These are phyloP conservation scores for Heteromormyrus szaboi DNA, from an alignment of 2,797 vertebrate genomes.

Conservation along the genomic window DNA sequence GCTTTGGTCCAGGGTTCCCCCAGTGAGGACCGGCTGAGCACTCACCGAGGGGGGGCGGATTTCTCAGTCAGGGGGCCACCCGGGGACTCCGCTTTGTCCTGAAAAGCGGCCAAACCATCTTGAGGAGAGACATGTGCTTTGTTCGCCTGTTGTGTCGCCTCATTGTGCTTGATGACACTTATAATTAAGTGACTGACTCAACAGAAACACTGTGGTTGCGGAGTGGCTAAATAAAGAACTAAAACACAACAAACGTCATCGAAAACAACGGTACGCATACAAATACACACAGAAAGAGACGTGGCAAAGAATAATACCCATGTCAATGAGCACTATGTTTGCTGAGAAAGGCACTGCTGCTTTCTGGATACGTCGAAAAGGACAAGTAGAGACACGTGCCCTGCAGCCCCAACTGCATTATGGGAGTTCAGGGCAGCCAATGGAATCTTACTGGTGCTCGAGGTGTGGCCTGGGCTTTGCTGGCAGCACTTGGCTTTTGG, in stretches of 20 bases:
- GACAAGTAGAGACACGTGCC: neutral
- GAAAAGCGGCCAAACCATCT: slow-evolving; percentile 16
- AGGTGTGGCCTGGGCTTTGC: slow-evolving; percentile 42
- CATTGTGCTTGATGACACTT: neutral
- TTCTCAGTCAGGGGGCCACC: slow-evolving; percentile 45
- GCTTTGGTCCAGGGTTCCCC: neutral
- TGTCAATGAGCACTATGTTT: neutral
- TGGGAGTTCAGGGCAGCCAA: neutral
- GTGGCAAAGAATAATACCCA: neutral
- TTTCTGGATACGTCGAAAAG: neutral
- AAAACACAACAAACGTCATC: neutral
- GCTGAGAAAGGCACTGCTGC: neutral
- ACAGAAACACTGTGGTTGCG: neutral
- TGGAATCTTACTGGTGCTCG: neutral
- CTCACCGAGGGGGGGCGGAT: slow-evolving; percentile 56
- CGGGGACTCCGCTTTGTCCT: slow-evolving; percentile 50
- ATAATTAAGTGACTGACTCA: neutral
- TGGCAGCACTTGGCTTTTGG: slow-evolving; percentile 43
- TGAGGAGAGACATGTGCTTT: neutral
- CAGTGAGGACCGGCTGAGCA: neutral
- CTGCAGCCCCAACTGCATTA: neutral
- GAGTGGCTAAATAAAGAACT: neutral
- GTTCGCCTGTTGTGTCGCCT: neutral
- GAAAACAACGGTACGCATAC: neutral
- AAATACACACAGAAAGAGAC: neutral